Percentiles rank a stretch among this genome's conserved stretches.
Conservation (phyloP, 2,888 invertebrate genomes). For the Chrysolina americana region DNA sequence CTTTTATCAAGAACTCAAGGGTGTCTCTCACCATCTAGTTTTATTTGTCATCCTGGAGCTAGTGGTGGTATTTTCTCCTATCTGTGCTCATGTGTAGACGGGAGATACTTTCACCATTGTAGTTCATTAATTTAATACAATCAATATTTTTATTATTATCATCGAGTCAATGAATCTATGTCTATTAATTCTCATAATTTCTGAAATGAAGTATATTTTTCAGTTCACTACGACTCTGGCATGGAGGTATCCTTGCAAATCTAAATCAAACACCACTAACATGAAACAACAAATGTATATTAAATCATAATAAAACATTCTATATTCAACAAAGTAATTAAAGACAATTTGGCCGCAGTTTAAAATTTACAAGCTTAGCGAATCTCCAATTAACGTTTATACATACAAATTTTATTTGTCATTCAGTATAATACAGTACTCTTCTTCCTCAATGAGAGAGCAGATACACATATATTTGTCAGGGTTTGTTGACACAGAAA, state of each 20-base stretch:
- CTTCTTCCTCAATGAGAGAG: not conserved
- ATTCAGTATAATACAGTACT: constrained; percentile 2
- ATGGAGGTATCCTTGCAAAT: not conserved
- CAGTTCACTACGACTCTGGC: no score
- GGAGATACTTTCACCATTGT: no score
- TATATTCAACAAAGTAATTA: constrained; percentile 12
- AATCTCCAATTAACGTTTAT: not conserved
- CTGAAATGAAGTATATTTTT: no score
- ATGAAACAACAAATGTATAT: constrained; percentile 24
- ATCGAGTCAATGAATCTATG: no score
- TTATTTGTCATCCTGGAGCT: no score
- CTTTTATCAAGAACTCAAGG: no score
- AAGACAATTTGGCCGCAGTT: constrained; percentile 19
- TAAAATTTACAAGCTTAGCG: constrained; percentile 22
- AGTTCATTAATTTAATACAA: no score
- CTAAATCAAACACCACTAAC: not conserved
- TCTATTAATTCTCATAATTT: no score
- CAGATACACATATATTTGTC: not conserved
- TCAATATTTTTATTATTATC: no score
- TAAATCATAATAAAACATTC: constrained; percentile 21
- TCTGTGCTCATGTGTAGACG: no score
- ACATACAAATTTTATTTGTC: constrained; percentile 23
- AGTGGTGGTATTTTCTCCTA: no score
- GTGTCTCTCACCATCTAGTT: no score
- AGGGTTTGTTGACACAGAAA: not conserved